Percentiles rank a stretch among this genome's conserved stretches.
Evolutionary conservation across 1,140 invertebrate genomes (phyloP).

Genomic region (Drosophila nikananu): DNA sequence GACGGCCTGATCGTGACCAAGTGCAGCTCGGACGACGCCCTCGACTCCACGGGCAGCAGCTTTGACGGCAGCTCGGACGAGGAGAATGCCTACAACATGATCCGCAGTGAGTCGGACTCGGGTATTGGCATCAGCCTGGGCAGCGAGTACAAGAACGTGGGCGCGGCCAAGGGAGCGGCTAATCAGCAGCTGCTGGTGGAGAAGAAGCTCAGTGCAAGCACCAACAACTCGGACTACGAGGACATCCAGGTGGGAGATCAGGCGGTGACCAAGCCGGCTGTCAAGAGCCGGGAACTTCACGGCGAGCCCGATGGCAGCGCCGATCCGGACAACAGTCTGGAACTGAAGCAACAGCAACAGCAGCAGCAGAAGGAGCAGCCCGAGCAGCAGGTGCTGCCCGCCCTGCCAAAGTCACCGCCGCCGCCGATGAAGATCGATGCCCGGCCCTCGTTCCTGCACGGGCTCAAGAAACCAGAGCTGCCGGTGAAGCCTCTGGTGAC

Average conservation of each 20-base stretch:
- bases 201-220: conserved; percentile 81
- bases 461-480: conserved; percentile 88
- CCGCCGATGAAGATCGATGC: conserved; percentile 86
- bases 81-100: conserved; percentile 85
- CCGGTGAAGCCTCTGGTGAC: conserved; percentile 87
- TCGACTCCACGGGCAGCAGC: conserved; percentile 84
- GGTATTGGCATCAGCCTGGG: conserved; percentile 83
- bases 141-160: conserved; percentile 78
- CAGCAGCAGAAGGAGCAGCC: conserved; percentile 40
- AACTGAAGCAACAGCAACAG: conserved; percentile 51
- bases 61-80: conserved; percentile 85
- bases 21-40: conserved; percentile 82
- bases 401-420: conserved; percentile 88
- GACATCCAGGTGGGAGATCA: conserved; percentile 83
- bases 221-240: conserved; percentile 84
- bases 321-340: conserved; percentile 89
- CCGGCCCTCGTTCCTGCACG: conserved; percentile 90
- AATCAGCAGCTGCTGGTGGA: conserved; percentile 55
- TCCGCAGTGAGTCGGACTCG: conserved; percentile 84
- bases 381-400: conserved; percentile 86
- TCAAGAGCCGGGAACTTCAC: conserved; percentile 90
- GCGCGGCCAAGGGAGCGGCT: conserved; percentile 9
- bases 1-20: conserved; percentile 84
- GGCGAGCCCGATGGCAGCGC: conserved; percentile 93
- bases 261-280: conserved; percentile 64